Base-by-base conservation (phyloP, 2,113 vertebrate species). In the Mormoops blainvillei region DNA sequence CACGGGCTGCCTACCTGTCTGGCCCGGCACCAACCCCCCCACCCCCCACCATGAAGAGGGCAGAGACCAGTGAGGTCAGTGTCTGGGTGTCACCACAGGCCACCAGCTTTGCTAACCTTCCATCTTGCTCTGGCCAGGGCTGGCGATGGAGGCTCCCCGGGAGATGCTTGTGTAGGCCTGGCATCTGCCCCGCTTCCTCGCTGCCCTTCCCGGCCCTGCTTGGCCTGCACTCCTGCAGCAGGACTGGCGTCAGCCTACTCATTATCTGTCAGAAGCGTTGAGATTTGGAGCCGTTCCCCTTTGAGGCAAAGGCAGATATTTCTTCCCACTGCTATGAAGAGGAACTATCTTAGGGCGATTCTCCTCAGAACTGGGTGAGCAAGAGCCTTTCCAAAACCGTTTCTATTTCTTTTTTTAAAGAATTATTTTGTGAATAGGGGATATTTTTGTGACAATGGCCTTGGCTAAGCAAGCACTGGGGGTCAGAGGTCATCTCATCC, bases 241-340 rank as follows among this genome's bases (percentile, higher is more conserved):
- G 33, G 38, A 50, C 8, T 45, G 73, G 78, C 56, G 45, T 41
- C n/a, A 68, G 67, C 22, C 45, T 86, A 76, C 65, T 81, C 77
- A 78, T 82, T 67, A 82, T 74, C 41, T 93, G 81, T 96, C 89
- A 74, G 41, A 90, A 92, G 41, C 80, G 94, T 76, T 87, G 89
- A 80, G 87, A 70, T n/a, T 54, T 94, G 88, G 67, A 89, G 74
- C n/a, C 28, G 0, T 78, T 92, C 81, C 82, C 84, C 20, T 22
- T 1, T 73, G 74, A 89, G 45, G 50, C 63, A 89, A 74, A 96
- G 80, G 84, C 36, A 87, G 71, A 81, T 26, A 77, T 82, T 85
- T 92, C 61, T 86, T 90, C 58, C 74, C 43, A 87, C 4, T 38
- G 68, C 68, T 68, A 18, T 2, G 26, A 56, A 70, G 58, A 88